Base-by-base conservation (phyloP, 64 coral and sea anemone species). In the Cladopsammia gracilis region DNA sequence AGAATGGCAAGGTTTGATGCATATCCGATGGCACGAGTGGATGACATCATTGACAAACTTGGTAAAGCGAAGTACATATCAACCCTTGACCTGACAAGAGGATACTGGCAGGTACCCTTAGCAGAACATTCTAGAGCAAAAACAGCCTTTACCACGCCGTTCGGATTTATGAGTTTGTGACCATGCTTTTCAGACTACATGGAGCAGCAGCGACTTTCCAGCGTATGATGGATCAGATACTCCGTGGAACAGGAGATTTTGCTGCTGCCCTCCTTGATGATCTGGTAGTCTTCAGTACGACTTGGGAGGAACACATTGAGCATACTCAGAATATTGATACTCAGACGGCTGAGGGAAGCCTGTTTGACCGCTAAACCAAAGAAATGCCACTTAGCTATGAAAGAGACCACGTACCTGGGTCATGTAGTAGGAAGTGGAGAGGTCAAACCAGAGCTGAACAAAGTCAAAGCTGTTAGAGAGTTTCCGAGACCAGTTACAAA, bases 181-280 rank as follows among this genome's bases (percentile, higher is more conserved):
- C 46, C 20, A 54, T 85, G 52, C 86, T 65, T 6, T 89, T 94
- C 73, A 77, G 86, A 53, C 12, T 94, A 48, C 61, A 80, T 7
- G 77, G 76, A 22, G 92, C 92, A 15, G 76, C 86, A 74, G 91
- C 91, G 3, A 78, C 91, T 7, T 93, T 93, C 61, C 71, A 79
- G 59, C 7, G 92, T 4, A 87, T 71, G 73, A 47, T 86, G 58
- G 20, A 64, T 72, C 52, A 83, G 18, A 1, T 83, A 16, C 46
- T 72, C 0, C 7, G 74, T 19, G 75, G 88, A 13, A 12, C 9
- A 9, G 6, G 64, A 64, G 6, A 7, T 10, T 90, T 78, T 67
- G 74, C 59, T 57, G 64, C 6, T 48, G 74, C 75, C 58, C 72
- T 59, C 49, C 43, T 94, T 14, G 85, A 88, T 48, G 83, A 93